phyloP scores from a whole-genome alignment of 2,888 invertebrate genomes.

The Lasioglossum calceatum region DNA sequence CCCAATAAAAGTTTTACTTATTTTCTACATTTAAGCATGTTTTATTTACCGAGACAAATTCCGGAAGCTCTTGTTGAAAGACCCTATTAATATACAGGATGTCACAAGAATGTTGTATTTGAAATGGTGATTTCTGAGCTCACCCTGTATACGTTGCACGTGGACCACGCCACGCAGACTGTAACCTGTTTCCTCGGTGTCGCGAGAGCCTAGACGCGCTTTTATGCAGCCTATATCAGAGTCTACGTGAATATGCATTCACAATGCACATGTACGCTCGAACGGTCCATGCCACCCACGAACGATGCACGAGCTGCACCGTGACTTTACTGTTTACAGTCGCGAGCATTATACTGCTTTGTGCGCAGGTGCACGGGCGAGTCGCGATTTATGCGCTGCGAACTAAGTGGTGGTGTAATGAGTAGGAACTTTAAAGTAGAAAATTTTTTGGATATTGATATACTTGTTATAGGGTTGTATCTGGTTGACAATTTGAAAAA shows the following conservation, averaged over 20 bases:
- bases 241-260: constrained; percentile 31
- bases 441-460: no score
- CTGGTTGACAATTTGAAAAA: no score
- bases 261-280: constrained; percentile 41
- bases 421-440: no score
- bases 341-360: constrained; percentile 14
- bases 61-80: no score
- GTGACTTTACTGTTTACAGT: constrained; percentile 37
- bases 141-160: background rate
- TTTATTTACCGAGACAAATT: no score
- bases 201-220: constrained; percentile 47
- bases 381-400: background rate
- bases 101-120: no score
- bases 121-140: no score
- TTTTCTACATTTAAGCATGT: no score
- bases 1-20: no score
- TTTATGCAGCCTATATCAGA: constrained; percentile 45
- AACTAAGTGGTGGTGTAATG: background rate
- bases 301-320: constrained; percentile 5
- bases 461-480: no score
- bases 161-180: background rate
- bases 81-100: no score
- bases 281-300: constrained; percentile 55
- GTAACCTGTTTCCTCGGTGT: constrained; percentile 46
- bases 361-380: constrained; percentile 44